These are phyloP conservation scores for Drosophila mettleri DNA, from an alignment of 2,888 invertebrate species.

Conservation along the genomic window DNA sequence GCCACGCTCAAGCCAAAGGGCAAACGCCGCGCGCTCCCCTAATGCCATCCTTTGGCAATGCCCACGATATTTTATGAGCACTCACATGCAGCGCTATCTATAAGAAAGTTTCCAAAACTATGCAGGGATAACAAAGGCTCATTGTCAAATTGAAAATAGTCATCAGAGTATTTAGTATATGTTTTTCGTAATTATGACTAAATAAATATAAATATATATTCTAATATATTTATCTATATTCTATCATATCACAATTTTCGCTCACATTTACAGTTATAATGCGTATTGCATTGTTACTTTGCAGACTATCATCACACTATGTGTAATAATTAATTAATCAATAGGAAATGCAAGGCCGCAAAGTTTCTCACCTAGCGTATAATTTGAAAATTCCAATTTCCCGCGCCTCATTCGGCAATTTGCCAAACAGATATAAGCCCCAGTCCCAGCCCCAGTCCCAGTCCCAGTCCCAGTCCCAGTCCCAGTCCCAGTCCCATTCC, in stretches of 20 bases:
- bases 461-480: not conserved
- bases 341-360: slow-evolving; percentile 78
- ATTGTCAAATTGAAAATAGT: too few relatives aligned
- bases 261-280: slow-evolving; percentile 28
- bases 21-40: not conserved
- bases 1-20: slow-evolving; percentile 24
- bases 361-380: slow-evolving; percentile 72
- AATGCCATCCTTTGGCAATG: not conserved
- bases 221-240: too few relatives aligned
- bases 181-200: not conserved
- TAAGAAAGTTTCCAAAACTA: not conserved
- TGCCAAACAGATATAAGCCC: slow-evolving; percentile 50
- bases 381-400: slow-evolving; percentile 72
- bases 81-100: not conserved
- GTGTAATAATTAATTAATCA: slow-evolving; percentile 73
- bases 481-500: slow-evolving; percentile 1
- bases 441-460: not conserved
- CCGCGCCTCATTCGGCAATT: slow-evolving; percentile 68
- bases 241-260: too few relatives aligned
- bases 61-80: not conserved
- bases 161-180: not conserved
- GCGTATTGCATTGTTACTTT: slow-evolving; percentile 24
- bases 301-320: slow-evolving; percentile 58
- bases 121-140: too few relatives aligned
- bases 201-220: too few relatives aligned